phyloP scores from a whole-genome alignment of 2,888 invertebrate genomes.

The Zonitis immaculata region DNA sequence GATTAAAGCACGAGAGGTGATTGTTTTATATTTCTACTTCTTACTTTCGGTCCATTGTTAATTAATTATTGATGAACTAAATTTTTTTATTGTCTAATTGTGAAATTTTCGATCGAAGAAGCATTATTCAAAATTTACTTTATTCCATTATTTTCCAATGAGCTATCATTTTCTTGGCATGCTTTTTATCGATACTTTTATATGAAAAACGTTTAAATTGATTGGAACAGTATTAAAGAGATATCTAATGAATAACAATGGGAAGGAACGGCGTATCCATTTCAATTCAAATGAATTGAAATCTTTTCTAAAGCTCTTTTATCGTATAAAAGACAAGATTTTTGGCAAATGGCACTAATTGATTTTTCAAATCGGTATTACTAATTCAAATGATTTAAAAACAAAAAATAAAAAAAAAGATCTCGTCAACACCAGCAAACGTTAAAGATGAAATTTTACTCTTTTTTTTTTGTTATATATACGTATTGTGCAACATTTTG shows the following conservation, averaged over 20 bases:
- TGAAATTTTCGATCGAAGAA: no score
- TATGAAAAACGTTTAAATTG: constrained; percentile 4
- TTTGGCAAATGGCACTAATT: background rate
- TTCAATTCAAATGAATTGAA: background rate
- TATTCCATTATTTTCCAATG: background rate
- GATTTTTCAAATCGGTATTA: background rate
- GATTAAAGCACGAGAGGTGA: constrained; percentile 6
- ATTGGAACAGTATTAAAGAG: background rate
- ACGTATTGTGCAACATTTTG: constrained; percentile 1
- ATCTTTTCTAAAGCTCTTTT: background rate
- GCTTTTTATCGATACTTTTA: background rate
- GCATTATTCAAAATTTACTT: constrained; percentile 15
- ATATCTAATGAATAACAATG: constrained; percentile 6
- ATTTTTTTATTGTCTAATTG: no score
- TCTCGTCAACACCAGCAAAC: no score
- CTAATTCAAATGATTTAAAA: background rate
- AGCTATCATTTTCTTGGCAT: background rate
- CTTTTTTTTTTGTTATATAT: background rate
- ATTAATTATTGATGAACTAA: no score
- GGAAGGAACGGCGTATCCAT: background rate
- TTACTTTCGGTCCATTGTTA: no score
- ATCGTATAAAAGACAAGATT: background rate
- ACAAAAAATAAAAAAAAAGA: background rate
- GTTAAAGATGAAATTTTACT: no score
- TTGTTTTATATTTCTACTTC: no score